phyloP scores from a whole-genome alignment of 2,888 invertebrate genomes.

The Hirudinaria manillensis region DNA sequence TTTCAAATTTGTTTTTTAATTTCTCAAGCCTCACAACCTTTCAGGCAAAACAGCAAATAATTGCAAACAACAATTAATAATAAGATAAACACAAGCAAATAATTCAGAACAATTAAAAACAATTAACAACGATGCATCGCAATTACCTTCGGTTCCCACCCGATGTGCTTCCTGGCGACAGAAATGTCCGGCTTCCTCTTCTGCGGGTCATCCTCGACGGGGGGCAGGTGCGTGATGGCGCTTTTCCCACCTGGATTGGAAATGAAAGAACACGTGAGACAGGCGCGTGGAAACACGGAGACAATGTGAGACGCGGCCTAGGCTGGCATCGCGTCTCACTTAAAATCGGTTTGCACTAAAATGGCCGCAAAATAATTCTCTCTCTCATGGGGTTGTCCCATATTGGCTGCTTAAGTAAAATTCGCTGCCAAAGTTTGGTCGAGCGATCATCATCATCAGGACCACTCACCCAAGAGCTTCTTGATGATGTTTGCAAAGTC shows the following conservation, averaged over 20 bases:
- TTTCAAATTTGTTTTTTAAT: no score
- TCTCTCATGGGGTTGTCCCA: not conserved
- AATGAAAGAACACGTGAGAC: not conserved
- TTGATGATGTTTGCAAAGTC: conserved; percentile 60
- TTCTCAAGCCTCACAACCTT: no score
- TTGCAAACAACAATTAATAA: not conserved
- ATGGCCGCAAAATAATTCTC: not conserved
- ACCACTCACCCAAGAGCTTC: conserved; percentile 56
- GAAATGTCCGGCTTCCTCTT: conserved; percentile 86
- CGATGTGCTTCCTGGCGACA: conserved; percentile 73
- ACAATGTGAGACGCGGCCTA: no score
- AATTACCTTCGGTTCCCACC: conserved; percentile 83
- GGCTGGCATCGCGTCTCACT: no score
- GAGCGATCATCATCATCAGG: no score
- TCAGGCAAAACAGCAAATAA: not conserved
- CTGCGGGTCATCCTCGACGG: conserved; percentile 93
- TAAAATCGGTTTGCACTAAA: no score
- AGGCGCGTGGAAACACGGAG: not conserved
- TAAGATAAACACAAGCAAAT: no score
- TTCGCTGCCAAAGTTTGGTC: no score
- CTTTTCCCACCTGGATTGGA: conserved; percentile 69
- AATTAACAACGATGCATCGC: not conserved
- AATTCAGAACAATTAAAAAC: no score
- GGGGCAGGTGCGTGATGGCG: conserved; percentile 72
- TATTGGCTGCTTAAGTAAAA: no score